Conservation (phyloP, 2,888 invertebrate genomes). For the Ephialtes manifestator region DNA sequence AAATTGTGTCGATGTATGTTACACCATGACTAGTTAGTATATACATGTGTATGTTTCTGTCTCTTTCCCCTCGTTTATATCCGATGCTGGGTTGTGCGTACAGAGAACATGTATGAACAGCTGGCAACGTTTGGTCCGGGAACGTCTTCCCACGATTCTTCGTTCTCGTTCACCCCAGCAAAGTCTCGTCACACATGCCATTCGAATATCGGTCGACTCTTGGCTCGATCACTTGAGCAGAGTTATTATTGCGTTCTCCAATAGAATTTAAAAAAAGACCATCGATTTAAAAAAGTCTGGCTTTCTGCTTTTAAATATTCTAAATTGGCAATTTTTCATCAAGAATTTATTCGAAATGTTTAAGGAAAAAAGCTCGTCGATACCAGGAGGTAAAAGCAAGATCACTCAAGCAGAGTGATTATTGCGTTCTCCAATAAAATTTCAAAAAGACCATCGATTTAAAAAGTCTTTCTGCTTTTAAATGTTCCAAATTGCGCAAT, state of each 20-base stretch:
- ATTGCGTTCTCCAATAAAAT: not conserved
- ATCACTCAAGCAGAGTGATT: constrained; percentile 7
- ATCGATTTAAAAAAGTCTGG: constrained; percentile 33
- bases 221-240: constrained; percentile 3
- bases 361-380: too few relatives aligned
- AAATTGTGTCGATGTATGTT: not conserved
- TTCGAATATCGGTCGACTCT: constrained; percentile 59
- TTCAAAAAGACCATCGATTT: constrained; percentile 29
- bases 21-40: not conserved
- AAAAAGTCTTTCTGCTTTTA: constrained; percentile 7
- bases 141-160: constrained; percentile 84
- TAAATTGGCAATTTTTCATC: constrained; percentile 61
- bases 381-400: too few relatives aligned
- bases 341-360: constrained; percentile 50
- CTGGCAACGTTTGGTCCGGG: constrained; percentile 78
- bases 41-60: constrained; percentile 38
- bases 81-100: constrained; percentile 55
- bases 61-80: constrained; percentile 43
- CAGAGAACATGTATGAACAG: constrained; percentile 83
- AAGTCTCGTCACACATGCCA: constrained; percentile 58
- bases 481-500: constrained; percentile 55
- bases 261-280: not conserved
- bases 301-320: constrained; percentile 24
- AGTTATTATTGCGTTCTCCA: not conserved
- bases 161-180: constrained; percentile 63